Base-by-base conservation (phyloP, 2,888 invertebrate genomes). In the Apodemia zela region DNA sequence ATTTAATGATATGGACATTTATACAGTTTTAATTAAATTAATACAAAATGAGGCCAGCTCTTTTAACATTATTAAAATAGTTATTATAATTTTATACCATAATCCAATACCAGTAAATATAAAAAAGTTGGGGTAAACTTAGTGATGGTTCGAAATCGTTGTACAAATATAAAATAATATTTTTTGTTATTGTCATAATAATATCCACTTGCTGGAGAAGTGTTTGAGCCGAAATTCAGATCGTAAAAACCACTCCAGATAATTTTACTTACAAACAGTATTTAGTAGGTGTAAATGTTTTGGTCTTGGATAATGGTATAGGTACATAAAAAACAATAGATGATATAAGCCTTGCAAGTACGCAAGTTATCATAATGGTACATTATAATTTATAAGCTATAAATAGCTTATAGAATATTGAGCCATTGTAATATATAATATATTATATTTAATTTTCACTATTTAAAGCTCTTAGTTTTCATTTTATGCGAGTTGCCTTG, bases 391-490 rank as follows among this genome's bases (percentile, higher is more conserved):
- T 79, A 82, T 86, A 89, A 90, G 89, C 89, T 87, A 87, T 79
- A 78, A 75, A 82, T 86, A 88, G 89, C 88, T 87, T 89, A 89
- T 80, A 81, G 78, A 82, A 86, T 84, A 85, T 89, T 90, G 90
- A 91, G 90, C 90, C 82, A 82, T 84, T 84, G 87, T 89, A 89
- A 85, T 89, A 84, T 86, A 85, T 86, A 83, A 79, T 83, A 86
- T 84, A 84, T 85, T 83, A 85, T 84, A 86, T 84, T 86, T 83
- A 84, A 77, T 75, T 80, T 89, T 89, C 81, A 84, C 91, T 92
- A 92, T 90, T 92, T 92, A 92, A 92, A 92, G 92, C 92, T 92
- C 92, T 92, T 91, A 92, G 86, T 86, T 89, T 87, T 89, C 86
- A 84, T 87, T 81, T 82, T 70, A 82, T 81, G 83, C 88, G 85